Base-by-base conservation (phyloP, 92 coral and sea anemone genomes). In the Blastomussa wellsi region DNA sequence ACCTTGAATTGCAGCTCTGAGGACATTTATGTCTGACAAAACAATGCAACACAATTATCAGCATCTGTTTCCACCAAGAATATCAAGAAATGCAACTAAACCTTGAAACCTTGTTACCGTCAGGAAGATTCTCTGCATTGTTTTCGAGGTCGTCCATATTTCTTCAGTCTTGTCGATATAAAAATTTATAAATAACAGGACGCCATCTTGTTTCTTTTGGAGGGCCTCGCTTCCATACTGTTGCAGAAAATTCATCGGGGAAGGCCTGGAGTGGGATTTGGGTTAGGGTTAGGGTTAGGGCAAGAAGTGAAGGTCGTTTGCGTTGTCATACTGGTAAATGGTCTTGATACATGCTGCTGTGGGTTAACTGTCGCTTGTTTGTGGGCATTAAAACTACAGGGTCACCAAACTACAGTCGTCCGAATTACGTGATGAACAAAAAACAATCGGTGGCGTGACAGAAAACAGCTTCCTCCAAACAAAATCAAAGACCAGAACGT, bases 171-270 rank as follows among this genome's bases (percentile, higher is more conserved):
- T 32, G 33, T 57, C 22, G 51, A 17, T 51, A 79, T 74, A 17
- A 68, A 16, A 70, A 20, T 66, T 76, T 32, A 88, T 72, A 70
- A 49, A 82, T 62, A 81, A 72, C 62, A 89, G 91, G 91, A 88
- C 93, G 95, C 98, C 95, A 94, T 94, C 80, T 94, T 80, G 85
- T 62, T 82, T 70, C 85, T 19, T n/a, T n/a, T n/a, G n/a, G 13
- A 31, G 33, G 22, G 41, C 32, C 82, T 24, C 31, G 12, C 70
- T 55, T 24, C 35, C 82, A 89, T 20, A 67, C 13, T 3, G 9
- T 16, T 17, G 6, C 15, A 39, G 24, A 68, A 60, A 2, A 9
- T 62, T 62, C 35, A n/a, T 52, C 86, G 70, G 89, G 52, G 47
- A 20, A 12, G 74, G 39, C 0, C 77, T 22, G 17, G 26, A 20